Percentiles rank a stretch among this genome's conserved stretches.
Evolutionary conservation across 92 coral and sea anemone genomes (phyloP).

Genomic region (Paramuricea clavata): DNA sequence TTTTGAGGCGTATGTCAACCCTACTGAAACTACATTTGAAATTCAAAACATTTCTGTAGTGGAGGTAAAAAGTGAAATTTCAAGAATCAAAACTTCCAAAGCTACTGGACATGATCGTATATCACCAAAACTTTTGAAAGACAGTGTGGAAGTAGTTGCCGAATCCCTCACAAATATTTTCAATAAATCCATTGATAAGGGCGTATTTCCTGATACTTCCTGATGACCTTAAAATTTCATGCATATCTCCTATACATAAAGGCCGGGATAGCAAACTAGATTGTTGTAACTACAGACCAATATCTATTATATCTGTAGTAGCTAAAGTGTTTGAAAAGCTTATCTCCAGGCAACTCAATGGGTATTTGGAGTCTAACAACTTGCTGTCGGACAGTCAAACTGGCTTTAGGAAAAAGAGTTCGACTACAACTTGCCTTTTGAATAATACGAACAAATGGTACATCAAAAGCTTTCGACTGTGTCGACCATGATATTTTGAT

Average conservation of each 20-base stretch:
- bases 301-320: neutral
- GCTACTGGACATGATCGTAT: conserved; percentile 15
- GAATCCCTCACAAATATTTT: neutral
- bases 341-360: neutral
- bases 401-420: neutral
- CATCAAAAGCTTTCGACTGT: neutral
- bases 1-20: neutral
- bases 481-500: neutral
- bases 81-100: neutral
- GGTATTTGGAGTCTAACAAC: too few relatives aligned
- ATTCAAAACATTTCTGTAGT: neutral
- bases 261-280: neutral
- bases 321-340: neutral
- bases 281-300: conserved; percentile 51
- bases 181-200: neutral
- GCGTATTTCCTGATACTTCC: conserved; percentile 20
- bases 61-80: neutral
- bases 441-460: conserved; percentile 5
- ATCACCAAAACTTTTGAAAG: conserved; percentile 2
- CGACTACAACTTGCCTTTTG: neutral
- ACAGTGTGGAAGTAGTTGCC: neutral
- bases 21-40: neutral
- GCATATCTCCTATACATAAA: conserved; percentile 19
- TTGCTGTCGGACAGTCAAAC: neutral
- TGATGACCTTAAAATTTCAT: neutral